Percentiles rank a stretch among this genome's conserved stretches.
Conservation (phyloP, 1,140 invertebrate species). For the Hesperophylax magnus region DNA sequence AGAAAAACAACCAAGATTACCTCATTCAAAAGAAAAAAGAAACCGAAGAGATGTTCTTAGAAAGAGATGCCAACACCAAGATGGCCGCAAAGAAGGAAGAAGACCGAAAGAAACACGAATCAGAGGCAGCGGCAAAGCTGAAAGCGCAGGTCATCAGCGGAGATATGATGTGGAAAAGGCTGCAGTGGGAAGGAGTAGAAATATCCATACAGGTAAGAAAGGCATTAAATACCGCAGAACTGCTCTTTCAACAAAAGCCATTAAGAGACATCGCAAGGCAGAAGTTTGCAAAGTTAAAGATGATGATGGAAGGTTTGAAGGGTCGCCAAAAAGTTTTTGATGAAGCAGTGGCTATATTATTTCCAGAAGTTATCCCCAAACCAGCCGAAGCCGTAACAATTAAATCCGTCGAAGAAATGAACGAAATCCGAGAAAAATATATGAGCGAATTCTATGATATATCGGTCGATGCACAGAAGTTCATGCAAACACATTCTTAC, state of each 20-base stretch:
- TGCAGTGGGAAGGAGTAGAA: slow-evolving; percentile 67
- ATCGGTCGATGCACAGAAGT: slow-evolving; percentile 59
- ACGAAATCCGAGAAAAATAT: slow-evolving; percentile 62
- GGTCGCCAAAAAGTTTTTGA: slow-evolving; percentile 68
- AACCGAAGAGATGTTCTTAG: slow-evolving; percentile 62
- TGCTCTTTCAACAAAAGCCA: slow-evolving; percentile 68
- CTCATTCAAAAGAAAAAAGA: slow-evolving; percentile 64
- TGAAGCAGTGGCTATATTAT: slow-evolving; percentile 68
- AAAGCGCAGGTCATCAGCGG: slow-evolving; percentile 63
- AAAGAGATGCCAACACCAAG: slow-evolving; percentile 58
- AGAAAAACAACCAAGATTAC: slow-evolving; percentile 64
- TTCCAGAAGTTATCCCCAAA: slow-evolving; percentile 67
- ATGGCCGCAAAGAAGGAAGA: slow-evolving; percentile 57
- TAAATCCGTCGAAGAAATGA: slow-evolving; percentile 60
- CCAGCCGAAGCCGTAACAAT: slow-evolving; percentile 61
- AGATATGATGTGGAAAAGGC: slow-evolving; percentile 66
- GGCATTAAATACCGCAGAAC: slow-evolving; percentile 65
- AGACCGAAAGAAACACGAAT: slow-evolving; percentile 63
- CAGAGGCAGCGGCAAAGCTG: slow-evolving; percentile 61
- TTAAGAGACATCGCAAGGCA: slow-evolving; percentile 66
- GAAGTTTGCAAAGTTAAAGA: slow-evolving; percentile 64
- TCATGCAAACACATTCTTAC: slow-evolving; percentile 63
- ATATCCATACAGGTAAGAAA: slow-evolving; percentile 68
- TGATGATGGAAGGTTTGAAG: slow-evolving; percentile 69
- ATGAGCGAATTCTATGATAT: slow-evolving; percentile 62